phyloP scores from a whole-genome alignment of 2,113 vertebrate species.

The Turdus rufiventris region DNA sequence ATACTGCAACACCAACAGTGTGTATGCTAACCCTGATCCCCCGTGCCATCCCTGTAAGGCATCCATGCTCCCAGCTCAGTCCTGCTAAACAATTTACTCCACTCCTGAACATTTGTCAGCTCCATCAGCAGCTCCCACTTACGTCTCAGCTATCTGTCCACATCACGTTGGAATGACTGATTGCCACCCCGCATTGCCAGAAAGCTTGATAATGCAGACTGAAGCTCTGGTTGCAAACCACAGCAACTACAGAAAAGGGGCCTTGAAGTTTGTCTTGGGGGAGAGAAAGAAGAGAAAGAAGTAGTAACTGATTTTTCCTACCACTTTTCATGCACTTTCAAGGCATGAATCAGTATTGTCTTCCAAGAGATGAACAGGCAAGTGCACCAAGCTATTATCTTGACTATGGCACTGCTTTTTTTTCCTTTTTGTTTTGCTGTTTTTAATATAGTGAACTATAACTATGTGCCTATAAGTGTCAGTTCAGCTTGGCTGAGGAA shows the following conservation, averaged over 20 bases:
- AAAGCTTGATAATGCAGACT: neutral
- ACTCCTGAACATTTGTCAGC: neutral
- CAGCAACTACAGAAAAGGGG: neutral
- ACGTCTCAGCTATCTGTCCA: neutral
- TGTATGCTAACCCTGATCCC: neutral
- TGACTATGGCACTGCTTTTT: neutral
- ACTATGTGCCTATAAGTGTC: neutral
- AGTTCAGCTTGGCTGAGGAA: neutral
- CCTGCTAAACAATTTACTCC: neutral
- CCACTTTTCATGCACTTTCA: too few relatives aligned
- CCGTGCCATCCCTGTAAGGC: neutral
- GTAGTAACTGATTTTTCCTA: neutral
- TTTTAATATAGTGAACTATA: neutral
- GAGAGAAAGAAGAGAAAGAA: neutral
- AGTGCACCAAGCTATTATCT: neutral
- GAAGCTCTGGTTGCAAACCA: neutral
- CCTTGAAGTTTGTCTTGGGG: neutral
- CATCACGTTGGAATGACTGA: constrained; percentile 24
- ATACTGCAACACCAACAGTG: rapidly evolving
- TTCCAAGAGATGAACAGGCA: neutral
- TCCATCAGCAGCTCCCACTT: constrained; percentile 30
- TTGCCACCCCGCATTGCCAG: neutral
- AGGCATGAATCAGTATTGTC: neutral
- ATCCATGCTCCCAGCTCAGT: neutral
- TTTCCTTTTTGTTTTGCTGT: rapidly evolving